Evolutionary conservation across 2,797 vertebrate genomes (phyloP), one percentile per base, ranked within the genome.

Genomic region (Phalloptychus januarius): DNA sequence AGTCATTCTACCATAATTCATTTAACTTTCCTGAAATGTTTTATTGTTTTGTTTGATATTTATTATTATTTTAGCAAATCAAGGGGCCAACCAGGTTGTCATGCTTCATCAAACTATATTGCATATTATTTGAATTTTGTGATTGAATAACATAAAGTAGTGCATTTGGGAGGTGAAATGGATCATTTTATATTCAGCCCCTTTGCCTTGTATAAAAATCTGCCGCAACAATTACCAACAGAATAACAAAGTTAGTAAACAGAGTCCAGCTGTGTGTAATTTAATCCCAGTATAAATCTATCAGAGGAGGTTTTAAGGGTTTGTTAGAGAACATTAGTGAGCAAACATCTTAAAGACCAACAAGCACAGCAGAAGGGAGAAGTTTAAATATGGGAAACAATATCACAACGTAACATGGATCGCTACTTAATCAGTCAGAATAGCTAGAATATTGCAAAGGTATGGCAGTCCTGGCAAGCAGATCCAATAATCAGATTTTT

Each of bases 231-330:
- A 65, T 67, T 38, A 11, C 10, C 63, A 23, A 38, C 10, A 40
- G 61, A 38, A 38, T 67, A 40, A 67, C 36, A 5, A 67, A 67
- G 36, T 67, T 40, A 40, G 36, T 67, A 67, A 67, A 67, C 63
- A 69, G 38, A 42, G 65, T n/a, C 11, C 38, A 69, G 65, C 65
- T 69, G 65, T 31, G 15, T 56, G 36, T 52, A 73, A n/a, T 56
- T 40, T n/a, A 44, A 44, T 45, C 69, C n/a, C 36, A 42, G 36
- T n/a, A n/a, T 69, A 69, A 69, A 42, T 69, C 12, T 23, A n/a
- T 40, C 65, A n/a, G 65, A 42, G 38, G 13, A 42, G 38, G 65
- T 42, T 38, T 42, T 40, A 42, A 20, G 10, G 38, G 12, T 69
- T 69, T 69, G 11, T 42, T 67, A 7, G 65, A 42, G 38, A n/a